Evolutionary conservation across 1,140 invertebrate species (phyloP).

Genomic region (Drosophila neocordata): DNA sequence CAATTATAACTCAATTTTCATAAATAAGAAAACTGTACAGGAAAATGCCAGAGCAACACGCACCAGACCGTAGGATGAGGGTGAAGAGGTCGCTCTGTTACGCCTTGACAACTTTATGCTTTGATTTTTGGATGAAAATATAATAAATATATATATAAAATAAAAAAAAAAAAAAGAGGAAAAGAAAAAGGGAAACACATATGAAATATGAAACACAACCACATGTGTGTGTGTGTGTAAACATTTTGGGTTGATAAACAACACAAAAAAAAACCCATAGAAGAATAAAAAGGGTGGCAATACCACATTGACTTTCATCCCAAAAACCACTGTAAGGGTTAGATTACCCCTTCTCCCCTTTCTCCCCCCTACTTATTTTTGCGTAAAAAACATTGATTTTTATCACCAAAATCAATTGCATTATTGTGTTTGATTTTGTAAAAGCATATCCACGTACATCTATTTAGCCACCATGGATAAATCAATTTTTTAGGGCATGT

Average conservation of each 20-base stretch:
- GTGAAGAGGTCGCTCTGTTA: constrained; percentile 29
- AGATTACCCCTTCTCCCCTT: neutral
- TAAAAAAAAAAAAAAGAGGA: neutral
- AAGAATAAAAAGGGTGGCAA: constrained; percentile 10
- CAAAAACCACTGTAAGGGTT: constrained; percentile 4
- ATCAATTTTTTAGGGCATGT: constrained; percentile 54
- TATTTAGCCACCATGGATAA: constrained; percentile 67
- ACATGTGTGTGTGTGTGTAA: constrained; percentile 71
- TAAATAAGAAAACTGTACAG: constrained; percentile 63
- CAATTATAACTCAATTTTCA: constrained; percentile 82
- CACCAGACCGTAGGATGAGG: constrained; percentile 22
- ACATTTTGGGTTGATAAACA: constrained; percentile 51
- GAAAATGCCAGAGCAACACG: constrained; percentile 51
- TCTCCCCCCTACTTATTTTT: constrained; percentile 21
- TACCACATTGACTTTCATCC: constrained; percentile 4
- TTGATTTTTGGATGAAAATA: constrained; percentile 59
- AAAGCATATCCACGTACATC: constrained; percentile 33
- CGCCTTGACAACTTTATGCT: constrained; percentile 78
- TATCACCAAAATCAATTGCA: constrained; percentile 79
- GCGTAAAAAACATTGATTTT: constrained; percentile 73
- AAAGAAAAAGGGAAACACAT: neutral
- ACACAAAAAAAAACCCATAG: no score
- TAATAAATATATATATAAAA: constrained; percentile 23
- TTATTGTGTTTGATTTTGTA: constrained; percentile 67
- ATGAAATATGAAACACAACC: constrained; percentile 81